These are phyloP conservation scores for Alexandromys fortis DNA, from an alignment of 2,113 vertebrate genomes.

Conservation along the genomic window DNA sequence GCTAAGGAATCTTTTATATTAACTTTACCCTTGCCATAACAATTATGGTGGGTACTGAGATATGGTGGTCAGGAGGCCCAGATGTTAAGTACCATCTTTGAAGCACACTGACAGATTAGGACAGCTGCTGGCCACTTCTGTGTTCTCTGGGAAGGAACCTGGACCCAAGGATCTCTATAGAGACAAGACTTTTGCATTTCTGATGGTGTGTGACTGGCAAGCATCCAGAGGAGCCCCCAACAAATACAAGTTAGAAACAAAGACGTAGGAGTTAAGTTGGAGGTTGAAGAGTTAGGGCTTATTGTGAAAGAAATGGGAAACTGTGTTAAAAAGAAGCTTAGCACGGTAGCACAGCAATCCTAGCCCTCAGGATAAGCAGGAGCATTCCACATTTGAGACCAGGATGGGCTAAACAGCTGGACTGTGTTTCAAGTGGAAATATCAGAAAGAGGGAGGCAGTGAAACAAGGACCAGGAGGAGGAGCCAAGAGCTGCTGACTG, in stretches of 20 bases:
- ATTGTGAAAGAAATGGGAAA: background rate
- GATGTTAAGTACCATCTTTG: background rate
- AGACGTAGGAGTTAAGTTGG: background rate
- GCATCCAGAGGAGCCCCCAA: background rate
- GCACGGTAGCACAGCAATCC: background rate
- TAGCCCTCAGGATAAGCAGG: background rate
- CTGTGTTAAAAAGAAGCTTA: background rate
- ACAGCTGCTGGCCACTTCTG: background rate
- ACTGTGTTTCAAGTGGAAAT: background rate
- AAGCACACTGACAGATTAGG: background rate
- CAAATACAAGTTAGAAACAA: constrained; percentile 36
- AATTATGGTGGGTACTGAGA: background rate
- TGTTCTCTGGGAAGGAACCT: background rate
- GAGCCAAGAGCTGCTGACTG: background rate
- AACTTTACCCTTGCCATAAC: background rate
- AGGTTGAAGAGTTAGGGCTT: background rate
- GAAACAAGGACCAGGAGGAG: background rate
- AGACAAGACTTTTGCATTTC: constrained; percentile 23
- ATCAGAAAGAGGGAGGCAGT: background rate
- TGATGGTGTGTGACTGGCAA: background rate
- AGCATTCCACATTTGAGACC: background rate
- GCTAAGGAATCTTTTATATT: constrained; percentile 9
- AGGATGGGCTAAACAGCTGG: background rate
- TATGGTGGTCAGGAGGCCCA: background rate
- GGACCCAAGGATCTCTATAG: background rate